A percentile compares a stretch with the other conserved stretches of the same genome.
Evolutionary conservation across 2,113 vertebrate species (phyloP).

Genomic region (Dascyllus trimaculatus): DNA sequence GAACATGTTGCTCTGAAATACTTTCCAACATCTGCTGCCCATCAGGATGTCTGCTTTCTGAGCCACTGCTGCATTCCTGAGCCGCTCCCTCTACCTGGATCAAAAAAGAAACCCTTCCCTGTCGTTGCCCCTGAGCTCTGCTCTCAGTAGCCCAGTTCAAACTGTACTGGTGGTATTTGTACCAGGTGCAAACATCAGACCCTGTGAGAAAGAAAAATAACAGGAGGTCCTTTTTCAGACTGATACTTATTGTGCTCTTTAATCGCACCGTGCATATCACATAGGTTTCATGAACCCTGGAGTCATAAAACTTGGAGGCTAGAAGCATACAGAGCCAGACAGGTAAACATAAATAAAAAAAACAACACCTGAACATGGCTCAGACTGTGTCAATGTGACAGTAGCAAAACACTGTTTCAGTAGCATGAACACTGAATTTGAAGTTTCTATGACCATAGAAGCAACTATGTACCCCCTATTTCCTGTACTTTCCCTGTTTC

Average conservation of each 20-base stretch:
- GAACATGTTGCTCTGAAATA: conserved; percentile 81
- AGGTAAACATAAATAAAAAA: conserved; percentile 22
- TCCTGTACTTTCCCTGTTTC: conserved; percentile 40
- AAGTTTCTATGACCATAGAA: conserved; percentile 36
- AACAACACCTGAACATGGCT: background rate
- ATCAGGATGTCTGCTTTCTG: conserved; percentile 82
- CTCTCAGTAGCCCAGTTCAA: conserved; percentile 49
- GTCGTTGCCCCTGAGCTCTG: conserved; percentile 70
- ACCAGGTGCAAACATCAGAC: conserved; percentile 51
- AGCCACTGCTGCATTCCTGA: conserved; percentile 85
- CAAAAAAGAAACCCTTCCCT: conserved; percentile 68
- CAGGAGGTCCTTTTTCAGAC: conserved; percentile 10
- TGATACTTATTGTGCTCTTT: conserved; percentile 12
- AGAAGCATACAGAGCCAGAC: background rate
- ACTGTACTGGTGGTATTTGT: conserved; percentile 51
- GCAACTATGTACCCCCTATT: conserved; percentile 33
- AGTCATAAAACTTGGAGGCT: conserved; percentile 15
- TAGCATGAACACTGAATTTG: conserved; percentile 34
- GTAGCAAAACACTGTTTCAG: conserved; percentile 40
- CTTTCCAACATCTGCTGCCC: conserved; percentile 84
- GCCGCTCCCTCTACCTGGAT: conserved; percentile 82
- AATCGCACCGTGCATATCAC: conserved; percentile 25
- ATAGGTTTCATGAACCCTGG: conserved; percentile 2
- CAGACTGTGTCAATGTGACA: conserved; percentile 8
- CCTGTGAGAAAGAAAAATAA: conserved; percentile 21